phyloP scores from a whole-genome alignment of 2,797 vertebrate species.

The Sebastes matsubarae region DNA sequence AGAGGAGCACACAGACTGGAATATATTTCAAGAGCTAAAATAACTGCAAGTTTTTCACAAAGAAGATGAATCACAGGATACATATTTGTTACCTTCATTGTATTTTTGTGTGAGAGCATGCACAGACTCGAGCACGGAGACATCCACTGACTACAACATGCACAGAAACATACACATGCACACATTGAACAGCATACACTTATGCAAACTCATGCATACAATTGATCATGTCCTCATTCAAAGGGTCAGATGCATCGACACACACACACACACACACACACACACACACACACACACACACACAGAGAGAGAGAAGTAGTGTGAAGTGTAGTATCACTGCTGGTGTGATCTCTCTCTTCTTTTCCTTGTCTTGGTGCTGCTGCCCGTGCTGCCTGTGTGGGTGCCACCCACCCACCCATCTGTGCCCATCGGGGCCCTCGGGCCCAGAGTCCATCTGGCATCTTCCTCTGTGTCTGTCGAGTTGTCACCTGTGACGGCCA shows the following conservation, averaged over 20 bases:
- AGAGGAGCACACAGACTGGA: not conserved
- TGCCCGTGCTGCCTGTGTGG: constrained; percentile 56
- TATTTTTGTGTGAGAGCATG: not conserved
- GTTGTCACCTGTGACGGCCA: constrained; percentile 70
- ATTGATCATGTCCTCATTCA: constrained; percentile 18
- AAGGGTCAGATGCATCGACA: constrained; percentile 29
- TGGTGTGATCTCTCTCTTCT: constrained; percentile 23
- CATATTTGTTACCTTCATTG: constrained; percentile 5
- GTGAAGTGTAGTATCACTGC: constrained; percentile 50
- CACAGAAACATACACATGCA: not conserved
- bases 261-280: constrained; percentile 23
- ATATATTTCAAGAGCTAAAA: not conserved
- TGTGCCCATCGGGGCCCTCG: constrained; percentile 67
- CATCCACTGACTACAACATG: not conserved
- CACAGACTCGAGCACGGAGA: not conserved
- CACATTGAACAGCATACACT: not conserved
- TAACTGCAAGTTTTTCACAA: not conserved
- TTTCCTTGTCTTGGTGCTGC: constrained; percentile 53
- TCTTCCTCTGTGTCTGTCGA: constrained; percentile 78
- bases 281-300: constrained; percentile 25
- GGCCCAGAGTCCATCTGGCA: constrained; percentile 78
- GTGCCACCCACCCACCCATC: constrained; percentile 80
- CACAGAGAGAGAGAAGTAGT: not conserved
- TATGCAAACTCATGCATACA: constrained; percentile 14
- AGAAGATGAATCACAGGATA: constrained; percentile 27